These are phyloP conservation scores for Venturia canescens DNA, from an alignment of 1,140 invertebrate species.

Conservation along the genomic window DNA sequence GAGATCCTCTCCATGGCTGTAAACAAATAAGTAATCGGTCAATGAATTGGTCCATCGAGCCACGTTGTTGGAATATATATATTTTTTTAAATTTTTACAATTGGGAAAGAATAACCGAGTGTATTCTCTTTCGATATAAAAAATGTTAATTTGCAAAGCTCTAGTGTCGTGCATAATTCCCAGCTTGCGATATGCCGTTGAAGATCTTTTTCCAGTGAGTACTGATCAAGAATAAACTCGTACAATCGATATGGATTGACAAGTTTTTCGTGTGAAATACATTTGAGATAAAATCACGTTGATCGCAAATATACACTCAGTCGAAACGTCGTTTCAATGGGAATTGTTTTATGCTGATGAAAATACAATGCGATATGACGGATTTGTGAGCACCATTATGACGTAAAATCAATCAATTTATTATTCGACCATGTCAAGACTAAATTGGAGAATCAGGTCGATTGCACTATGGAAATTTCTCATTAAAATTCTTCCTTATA, in stretches of 20 bases:
- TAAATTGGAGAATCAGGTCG: not conserved
- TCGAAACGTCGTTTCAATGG: too few relatives aligned
- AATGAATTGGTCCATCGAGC: constrained; percentile 20
- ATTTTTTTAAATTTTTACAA: not conserved
- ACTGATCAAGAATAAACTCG: not conserved
- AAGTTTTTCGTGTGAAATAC: not conserved
- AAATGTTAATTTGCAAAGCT: constrained; percentile 32
- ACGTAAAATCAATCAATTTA: not conserved
- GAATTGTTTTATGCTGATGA: too few relatives aligned
- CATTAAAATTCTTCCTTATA: not conserved
- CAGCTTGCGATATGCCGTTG: constrained; percentile 27
- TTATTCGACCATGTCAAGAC: not conserved
- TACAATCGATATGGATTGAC: not conserved
- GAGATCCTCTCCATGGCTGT: constrained; percentile 98
- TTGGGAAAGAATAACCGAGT: constrained; percentile 14
- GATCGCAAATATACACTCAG: too few relatives aligned
- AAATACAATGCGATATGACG: too few relatives aligned
- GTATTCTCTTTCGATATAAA: constrained; percentile 36
- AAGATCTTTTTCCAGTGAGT: constrained; percentile 4
- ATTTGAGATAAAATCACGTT: too few relatives aligned
- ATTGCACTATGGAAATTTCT: not conserved
- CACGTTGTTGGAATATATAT: constrained; percentile 23
- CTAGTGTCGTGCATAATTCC: constrained; percentile 23
- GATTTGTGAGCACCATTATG: too few relatives aligned
- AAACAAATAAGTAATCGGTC: constrained; percentile 73